Conservation (phyloP, 2,888 invertebrate genomes). For the Punctoribates punctum region DNA sequence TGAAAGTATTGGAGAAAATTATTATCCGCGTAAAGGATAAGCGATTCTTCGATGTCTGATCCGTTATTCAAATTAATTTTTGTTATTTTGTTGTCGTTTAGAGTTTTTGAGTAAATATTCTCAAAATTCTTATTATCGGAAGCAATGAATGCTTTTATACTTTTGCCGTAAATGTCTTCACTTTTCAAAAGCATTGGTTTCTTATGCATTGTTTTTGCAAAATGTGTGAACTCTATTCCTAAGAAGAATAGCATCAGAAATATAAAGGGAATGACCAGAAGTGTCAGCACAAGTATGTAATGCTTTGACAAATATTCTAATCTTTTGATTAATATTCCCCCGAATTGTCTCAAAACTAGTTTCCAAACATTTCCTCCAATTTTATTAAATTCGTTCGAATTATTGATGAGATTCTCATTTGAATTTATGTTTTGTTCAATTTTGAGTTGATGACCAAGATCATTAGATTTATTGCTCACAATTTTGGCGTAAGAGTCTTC, state of each 20-base stretch:
- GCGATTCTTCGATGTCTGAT: slow-evolving; percentile 1
- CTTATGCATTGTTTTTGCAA: background rate
- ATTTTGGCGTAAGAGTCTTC: slow-evolving; percentile 14
- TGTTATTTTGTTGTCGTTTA: background rate
- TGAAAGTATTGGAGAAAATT: background rate
- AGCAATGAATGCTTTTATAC: background rate
- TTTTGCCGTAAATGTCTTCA: background rate
- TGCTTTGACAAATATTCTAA: background rate
- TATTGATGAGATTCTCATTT: background rate
- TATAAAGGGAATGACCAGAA: background rate
- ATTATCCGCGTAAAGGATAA: background rate
- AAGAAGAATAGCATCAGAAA: background rate
- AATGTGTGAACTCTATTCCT: background rate
- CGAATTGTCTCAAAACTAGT: background rate
- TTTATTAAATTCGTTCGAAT: background rate
- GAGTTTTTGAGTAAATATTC: background rate
- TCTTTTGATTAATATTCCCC: background rate
- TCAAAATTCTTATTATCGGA: background rate
- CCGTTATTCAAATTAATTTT: background rate
- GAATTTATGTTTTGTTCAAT: background rate
- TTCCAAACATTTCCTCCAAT: background rate
- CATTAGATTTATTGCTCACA: background rate
- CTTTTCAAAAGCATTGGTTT: background rate
- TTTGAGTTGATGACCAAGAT: background rate
- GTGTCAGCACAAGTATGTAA: background rate